Base-by-base conservation (phyloP, 2,888 invertebrate species). In the Teinopalpus imperialis region DNA sequence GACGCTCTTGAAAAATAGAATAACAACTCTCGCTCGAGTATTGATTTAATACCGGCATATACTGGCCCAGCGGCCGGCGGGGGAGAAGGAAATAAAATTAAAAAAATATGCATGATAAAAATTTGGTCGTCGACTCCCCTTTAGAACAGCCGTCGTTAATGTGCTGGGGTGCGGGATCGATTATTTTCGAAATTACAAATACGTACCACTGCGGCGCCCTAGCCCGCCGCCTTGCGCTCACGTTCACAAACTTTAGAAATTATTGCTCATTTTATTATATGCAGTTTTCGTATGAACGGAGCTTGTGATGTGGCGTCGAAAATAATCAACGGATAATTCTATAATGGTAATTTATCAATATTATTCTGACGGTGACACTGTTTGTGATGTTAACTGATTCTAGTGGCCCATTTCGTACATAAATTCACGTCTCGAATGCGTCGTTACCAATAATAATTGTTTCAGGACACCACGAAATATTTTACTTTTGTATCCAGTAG, bases 31-130 rank as follows among this genome's bases (percentile, higher is more conserved):
- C 60, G 55, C 53, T 51, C 62, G 61, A 51, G 70, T 81, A 81
- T 81, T 81, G 81, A 81, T 80, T 81, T 74, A 77, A 78, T 67
- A 68, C 69, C 49, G 61, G 66, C 66, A 63, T 60, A 64, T 69
- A 66, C 61, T 63, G 62, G 61, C 64, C 62, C 66, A 63, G 59
- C 57, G 57, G 69, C 60, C 66, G 61, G 61, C 61, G 57, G 54
- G 59, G 61, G 71, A 72, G 77, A 76, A 69, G 62, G 74, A 82
- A 83, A 81, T 76, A 77, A 83, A 85, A 81, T 81, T 79, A 81
- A 83, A 82, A n/a, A 85, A 85, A 81, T 85, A 62, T 63, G 63
- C 63, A 62, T 62, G 61, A 61, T 63, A 60, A 85, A 85, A 83
- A 81, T 85, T 80, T 82, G 80, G 80, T 79, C 85, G 81, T 78